These are phyloP conservation scores for Quadriops clusia DNA, from an alignment of 2,888 invertebrate genomes.

Conservation along the genomic window DNA sequence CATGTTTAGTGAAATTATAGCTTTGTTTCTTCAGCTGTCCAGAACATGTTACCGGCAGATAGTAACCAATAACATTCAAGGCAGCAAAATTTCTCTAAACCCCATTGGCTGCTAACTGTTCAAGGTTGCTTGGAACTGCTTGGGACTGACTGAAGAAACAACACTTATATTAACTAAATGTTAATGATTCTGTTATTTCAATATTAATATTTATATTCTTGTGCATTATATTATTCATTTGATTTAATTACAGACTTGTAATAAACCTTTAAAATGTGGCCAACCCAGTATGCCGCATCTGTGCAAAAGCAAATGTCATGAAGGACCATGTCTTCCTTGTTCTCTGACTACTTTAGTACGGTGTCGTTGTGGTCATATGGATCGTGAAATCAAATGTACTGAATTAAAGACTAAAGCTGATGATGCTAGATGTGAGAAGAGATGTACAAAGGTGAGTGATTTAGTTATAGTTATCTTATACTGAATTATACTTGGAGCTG, in stretches of 20 bases:
- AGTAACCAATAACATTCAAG: too few relatives aligned
- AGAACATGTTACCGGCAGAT: too few relatives aligned
- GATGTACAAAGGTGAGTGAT: constrained; percentile 65
- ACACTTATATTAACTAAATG: too few relatives aligned
- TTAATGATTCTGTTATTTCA: constrained; percentile 7
- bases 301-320: constrained; percentile 57
- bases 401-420: constrained; percentile 58
- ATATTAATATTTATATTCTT: constrained; percentile 2
- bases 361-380: constrained; percentile 80
- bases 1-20: too few relatives aligned
- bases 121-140: too few relatives aligned
- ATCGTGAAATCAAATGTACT: constrained; percentile 66
- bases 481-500: too few relatives aligned
- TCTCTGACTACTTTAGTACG: constrained; percentile 59
- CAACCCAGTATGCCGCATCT: constrained; percentile 52
- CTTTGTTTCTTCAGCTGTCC: too few relatives aligned
- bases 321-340: constrained; percentile 68
- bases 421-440: constrained; percentile 75
- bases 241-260: constrained; percentile 39
- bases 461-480: too few relatives aligned
- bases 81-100: too few relatives aligned
- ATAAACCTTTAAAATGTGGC: constrained; percentile 56
- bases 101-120: too few relatives aligned
- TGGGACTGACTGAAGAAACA: too few relatives aligned
- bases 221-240: constrained; percentile 4